These are phyloP conservation scores for Mimumesa dahlbomi DNA, from an alignment of 2,888 invertebrate species.

Conservation along the genomic window DNA sequence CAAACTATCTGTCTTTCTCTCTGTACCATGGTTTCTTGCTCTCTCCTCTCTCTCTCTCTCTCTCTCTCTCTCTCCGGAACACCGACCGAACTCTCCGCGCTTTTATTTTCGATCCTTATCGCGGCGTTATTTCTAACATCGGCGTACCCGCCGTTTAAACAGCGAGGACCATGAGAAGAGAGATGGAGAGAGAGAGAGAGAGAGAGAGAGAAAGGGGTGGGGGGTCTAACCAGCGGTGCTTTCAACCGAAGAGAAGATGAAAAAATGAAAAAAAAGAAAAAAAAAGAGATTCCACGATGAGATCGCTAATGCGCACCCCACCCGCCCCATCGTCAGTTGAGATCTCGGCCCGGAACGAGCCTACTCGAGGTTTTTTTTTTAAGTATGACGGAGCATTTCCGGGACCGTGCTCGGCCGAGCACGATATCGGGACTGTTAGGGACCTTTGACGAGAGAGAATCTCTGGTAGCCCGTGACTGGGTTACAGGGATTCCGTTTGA, in stretches of 20 bases:
- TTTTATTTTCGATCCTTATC: conserved; percentile 47
- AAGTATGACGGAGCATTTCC: conserved; percentile 9
- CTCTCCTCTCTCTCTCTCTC: not conserved
- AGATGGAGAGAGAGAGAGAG: too few species aligned
- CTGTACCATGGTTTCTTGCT: not conserved
- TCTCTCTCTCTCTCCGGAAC: conserved; percentile 10
- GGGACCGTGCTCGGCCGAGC: not conserved
- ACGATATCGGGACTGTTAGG: not conserved
- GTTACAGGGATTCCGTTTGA: too few species aligned
- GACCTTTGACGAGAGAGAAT: not conserved
- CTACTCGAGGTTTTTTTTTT: conserved; percentile 9
- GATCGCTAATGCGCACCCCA: conserved; percentile 17
- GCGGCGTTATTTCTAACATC: conserved; percentile 41
- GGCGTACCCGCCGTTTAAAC: not conserved
- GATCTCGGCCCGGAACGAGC: conserved; percentile 14
- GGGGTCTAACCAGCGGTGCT: not conserved
- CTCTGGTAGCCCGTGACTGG: too few species aligned
- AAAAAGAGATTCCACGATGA: conserved; percentile 6
- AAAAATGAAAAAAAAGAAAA: not conserved
- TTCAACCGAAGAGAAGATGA: not conserved
- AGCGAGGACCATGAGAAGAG: not conserved
- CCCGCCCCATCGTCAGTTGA: not conserved
- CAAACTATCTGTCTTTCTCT: not conserved
- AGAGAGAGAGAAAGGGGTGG: too few species aligned
- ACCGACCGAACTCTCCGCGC: conserved; percentile 3